Conservation (phyloP, 1,140 invertebrate genomes). For the Coboldia fuscipes region DNA sequence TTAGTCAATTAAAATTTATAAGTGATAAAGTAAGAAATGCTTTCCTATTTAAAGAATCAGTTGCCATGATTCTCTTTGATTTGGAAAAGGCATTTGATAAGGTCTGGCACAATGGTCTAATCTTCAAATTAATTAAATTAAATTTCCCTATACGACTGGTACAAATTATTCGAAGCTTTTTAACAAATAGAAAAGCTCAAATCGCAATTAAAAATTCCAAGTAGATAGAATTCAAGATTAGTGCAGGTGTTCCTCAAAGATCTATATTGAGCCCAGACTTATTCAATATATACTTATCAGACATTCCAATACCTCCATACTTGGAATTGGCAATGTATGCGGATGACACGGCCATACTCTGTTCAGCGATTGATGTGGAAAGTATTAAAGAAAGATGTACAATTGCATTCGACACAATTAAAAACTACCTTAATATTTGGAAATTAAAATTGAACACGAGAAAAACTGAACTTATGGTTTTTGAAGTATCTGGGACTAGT, state of each 20-base stretch:
- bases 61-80: conserved; percentile 11
- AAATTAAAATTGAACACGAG: too few species aligned
- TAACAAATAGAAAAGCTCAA: conserved; percentile 7
- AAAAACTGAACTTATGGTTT: too few species aligned
- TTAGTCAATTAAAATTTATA: conserved; percentile 15
- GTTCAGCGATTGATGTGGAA: too few species aligned
- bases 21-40: conserved; percentile 10
- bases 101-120: conserved; percentile 13
- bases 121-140: conserved; percentile 9
- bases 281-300: conserved; percentile 10
- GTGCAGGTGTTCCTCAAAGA: conserved; percentile 14
- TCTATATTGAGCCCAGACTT: conserved; percentile 10
- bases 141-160: conserved; percentile 7
- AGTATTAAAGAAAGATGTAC: too few species aligned
- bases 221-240: conserved; percentile 5
- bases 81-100: conserved; percentile 15
- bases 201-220: conserved; percentile 5
- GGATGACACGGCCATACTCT: conserved; percentile 9
- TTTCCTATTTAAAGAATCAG: conserved; percentile 9
- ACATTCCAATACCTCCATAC: conserved; percentile 8
- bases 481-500: too few species aligned
- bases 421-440: too few species aligned
- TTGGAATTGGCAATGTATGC: conserved; percentile 8
- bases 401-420: too few species aligned
- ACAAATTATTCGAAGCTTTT: conserved; percentile 5